Conservation (phyloP, 2,888 invertebrate genomes). For the Caenorhabditis becei region DNA sequence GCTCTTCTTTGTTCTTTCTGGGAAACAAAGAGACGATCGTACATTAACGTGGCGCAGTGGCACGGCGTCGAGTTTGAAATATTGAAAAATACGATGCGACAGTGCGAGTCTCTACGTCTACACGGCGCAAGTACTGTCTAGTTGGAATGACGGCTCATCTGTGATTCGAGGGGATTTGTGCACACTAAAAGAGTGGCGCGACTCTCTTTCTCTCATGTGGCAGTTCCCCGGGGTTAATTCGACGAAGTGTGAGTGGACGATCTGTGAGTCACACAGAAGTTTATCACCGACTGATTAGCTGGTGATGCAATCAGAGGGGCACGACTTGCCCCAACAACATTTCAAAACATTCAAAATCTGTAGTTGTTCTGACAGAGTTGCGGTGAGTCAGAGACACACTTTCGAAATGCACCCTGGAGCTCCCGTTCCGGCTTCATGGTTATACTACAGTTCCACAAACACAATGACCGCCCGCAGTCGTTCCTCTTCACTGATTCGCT, state of each 20-base stretch:
- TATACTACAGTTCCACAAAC: not conserved
- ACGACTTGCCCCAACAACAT: too few species aligned
- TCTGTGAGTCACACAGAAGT: too few species aligned
- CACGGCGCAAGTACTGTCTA: not conserved
- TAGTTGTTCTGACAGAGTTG: too few species aligned
- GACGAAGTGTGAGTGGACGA: conserved; percentile 25
- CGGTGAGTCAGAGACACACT: too few species aligned
- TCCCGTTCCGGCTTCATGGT: not conserved
- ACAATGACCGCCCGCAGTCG: not conserved
- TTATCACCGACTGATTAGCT: too few species aligned
- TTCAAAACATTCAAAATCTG: too few species aligned
- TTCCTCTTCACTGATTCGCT: conserved; percentile 25
- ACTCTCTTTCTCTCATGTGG: too few species aligned
- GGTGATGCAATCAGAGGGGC: too few species aligned
- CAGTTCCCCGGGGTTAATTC: conserved; percentile 1
- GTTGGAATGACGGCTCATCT: conserved; percentile 2
- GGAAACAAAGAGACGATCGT: not conserved
- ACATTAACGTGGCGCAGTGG: too few species aligned
- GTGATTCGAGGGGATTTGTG: conserved; percentile 16
- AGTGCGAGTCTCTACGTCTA: not conserved
- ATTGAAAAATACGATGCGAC: conserved; percentile 4
- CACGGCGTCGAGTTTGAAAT: too few species aligned
- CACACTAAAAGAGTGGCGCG: not conserved
- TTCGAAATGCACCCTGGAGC: not conserved
- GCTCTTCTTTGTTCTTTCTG: not conserved